Base-by-base conservation (phyloP, 2,797 vertebrate genomes). In the Megaceryle alcyon region DNA sequence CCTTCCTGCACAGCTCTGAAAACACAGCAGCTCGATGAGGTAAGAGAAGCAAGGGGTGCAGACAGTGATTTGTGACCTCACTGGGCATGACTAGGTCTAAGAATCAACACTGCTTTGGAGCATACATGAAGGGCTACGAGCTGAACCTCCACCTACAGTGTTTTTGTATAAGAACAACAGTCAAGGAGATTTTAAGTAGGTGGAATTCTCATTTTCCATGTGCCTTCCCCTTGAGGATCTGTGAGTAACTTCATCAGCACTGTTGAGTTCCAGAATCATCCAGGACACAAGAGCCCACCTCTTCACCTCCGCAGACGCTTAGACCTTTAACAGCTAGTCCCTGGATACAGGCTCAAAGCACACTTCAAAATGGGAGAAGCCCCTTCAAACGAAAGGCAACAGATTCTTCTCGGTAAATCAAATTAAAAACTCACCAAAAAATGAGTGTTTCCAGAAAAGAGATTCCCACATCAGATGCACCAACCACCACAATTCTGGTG, bases 401-500 rank as follows among this genome's bases (percentile, higher is more conserved):
- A 21, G 3, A 15, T 53, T 39, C 12, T 68, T 68, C 46, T 83
- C 49, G 48, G 29, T 29, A 89, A 83, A 66, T 8, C 2, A 63
- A 77, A 43, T 6, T 1, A 9, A 69, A 92, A 94, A 94, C 98
- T 97, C 97, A 99, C 99, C 99, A 98, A 97, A 99, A 99, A 43
- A 98, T 81, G 6, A 99, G 94, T 0, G 98, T 98, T 98, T 99
- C 98, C 14, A 99, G 98, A 95, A 99, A 99, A 65, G 99, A 98
- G 79, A 99, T 97, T 37, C 98, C 99, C 5, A 99, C 99, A 89
- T 98, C 98, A 0, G 99, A 99, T 5, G 99, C 99, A 31, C 99
- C 99, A 59, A 99, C 98, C 69, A 99, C 98, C 89, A 99, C 99
- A 10, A 99, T 98, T 97, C 98, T 98, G 95, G 97, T 97, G 85